Base-by-base conservation (phyloP, 1,140 invertebrate species). In the Contarinia nasturtii region DNA sequence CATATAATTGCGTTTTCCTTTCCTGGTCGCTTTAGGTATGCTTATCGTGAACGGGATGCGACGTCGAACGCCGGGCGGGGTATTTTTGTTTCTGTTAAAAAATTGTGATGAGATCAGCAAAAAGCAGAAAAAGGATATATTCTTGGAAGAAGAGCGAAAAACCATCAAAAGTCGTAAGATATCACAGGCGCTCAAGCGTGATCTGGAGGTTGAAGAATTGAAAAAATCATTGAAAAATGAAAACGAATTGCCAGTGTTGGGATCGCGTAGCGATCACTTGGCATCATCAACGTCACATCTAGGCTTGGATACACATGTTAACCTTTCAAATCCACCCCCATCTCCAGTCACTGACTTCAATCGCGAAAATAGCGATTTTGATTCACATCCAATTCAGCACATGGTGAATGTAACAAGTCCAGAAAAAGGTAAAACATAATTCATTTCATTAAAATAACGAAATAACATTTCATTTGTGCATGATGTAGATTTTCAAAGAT, bases 11-110 rank as follows among this genome's bases (percentile, higher is more conserved):
- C n/a, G n/a, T n/a, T n/a, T n/a, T n/a, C n/a, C n/a, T n/a, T n/a
- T n/a, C n/a, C 19, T 33, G 17, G 36, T 34, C 33, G 7, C 14
- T 8, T 11, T n/a, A 7, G 20, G 20, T 44, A 17, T 50, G 49
- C 38, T 54, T 48, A 53, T 58, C 63, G 33, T 53, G 81, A 86
- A 86, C 71, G 80, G 81, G 47, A 78, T 72, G 33, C 72, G 86
- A 47, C 71, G 85, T 50, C 71, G 86, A 56, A 89, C 85, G 18
- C 76, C 85, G 0, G 86, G 86, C 5, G 86, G 86, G 40, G 74
- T 89, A 49, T 90, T 80, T 61, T 69, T 91, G 10, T 83, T 80
- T 58, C 65, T 91, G 14, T 59, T 90, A 18, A 86, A 87, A 67
- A 72, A 76, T 55, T 77, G 87, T 55, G 66, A 75, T 44, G 68